Percentiles rank a stretch among this genome's conserved stretches.
Conservation (phyloP, 2,797 vertebrate species). For the Anabacerthia variegaticeps region DNA sequence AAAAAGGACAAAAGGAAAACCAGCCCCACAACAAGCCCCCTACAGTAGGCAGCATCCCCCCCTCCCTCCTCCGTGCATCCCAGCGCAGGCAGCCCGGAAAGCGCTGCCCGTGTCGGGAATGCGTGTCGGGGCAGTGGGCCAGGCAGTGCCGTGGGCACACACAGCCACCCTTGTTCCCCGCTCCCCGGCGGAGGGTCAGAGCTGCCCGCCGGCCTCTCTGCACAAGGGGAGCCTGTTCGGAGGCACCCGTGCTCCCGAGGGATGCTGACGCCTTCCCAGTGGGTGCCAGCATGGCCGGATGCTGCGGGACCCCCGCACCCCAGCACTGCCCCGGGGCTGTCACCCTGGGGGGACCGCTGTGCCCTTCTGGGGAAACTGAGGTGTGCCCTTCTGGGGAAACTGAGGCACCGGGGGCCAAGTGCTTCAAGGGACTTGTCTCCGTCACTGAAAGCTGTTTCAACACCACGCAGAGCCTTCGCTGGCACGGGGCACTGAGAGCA, state of each 20-base stretch:
- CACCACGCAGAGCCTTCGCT: background rate
- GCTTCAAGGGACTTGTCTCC: background rate
- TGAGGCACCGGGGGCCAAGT: fast-evolving
- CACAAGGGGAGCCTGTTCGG: conserved; percentile 25
- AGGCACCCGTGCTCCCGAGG: background rate
- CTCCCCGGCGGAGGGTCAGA: background rate
- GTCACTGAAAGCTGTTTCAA: fast-evolving
- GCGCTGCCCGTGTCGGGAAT: background rate
- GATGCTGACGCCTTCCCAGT: background rate
- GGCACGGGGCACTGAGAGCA: fast-evolving
- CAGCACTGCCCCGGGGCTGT: background rate
- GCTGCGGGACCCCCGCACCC: background rate
- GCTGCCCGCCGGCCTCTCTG: background rate
- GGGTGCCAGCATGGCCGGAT: background rate
- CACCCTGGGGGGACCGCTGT: background rate
- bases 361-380: too few relatives aligned
- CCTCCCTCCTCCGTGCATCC: background rate
- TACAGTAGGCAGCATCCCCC: background rate
- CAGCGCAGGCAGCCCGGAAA: conserved; percentile 25
- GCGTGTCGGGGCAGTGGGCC: background rate
- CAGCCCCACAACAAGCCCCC: background rate
- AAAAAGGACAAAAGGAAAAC: too few relatives aligned
- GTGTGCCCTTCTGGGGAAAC: background rate
- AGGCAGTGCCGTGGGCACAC: background rate
- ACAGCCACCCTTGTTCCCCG: conserved; percentile 45